phyloP scores from a whole-genome alignment of 2,113 vertebrate species.

The Ciconia stormi region DNA sequence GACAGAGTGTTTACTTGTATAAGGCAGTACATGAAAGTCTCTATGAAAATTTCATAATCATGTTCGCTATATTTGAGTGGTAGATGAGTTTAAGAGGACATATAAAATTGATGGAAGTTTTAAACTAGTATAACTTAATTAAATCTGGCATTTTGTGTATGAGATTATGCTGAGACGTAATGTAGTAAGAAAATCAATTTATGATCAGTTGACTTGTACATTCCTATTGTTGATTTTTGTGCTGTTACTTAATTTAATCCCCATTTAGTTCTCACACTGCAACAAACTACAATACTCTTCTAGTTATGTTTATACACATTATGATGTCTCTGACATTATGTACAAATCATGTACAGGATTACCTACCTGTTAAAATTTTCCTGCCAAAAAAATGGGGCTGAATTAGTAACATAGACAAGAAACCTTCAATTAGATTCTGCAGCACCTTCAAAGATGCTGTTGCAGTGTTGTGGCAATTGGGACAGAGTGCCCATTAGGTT shows the following conservation, averaged over 20 bases:
- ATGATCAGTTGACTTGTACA: neutral
- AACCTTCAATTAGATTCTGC: neutral
- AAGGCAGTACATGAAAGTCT: neutral
- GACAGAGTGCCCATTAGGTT: neutral
- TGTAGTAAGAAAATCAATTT: neutral
- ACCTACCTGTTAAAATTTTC: neutral
- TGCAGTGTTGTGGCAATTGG: neutral
- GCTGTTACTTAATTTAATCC: neutral
- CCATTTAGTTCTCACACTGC: neutral
- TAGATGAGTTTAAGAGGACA: neutral
- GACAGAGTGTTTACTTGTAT: neutral
- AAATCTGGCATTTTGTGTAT: neutral
- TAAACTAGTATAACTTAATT: neutral
- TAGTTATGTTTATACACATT: neutral
- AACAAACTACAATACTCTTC: neutral
- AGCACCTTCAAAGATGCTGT: neutral
- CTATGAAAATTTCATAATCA: neutral
- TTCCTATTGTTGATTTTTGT: neutral
- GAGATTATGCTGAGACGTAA: neutral
- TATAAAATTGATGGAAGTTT: neutral
- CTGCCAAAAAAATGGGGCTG: neutral
- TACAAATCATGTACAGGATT: neutral
- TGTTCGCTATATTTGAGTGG: neutral
- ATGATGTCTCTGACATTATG: neutral
- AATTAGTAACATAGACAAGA: neutral